Base-by-base conservation (phyloP, 2,888 invertebrate genomes). In the Incurvaria masculella region DNA sequence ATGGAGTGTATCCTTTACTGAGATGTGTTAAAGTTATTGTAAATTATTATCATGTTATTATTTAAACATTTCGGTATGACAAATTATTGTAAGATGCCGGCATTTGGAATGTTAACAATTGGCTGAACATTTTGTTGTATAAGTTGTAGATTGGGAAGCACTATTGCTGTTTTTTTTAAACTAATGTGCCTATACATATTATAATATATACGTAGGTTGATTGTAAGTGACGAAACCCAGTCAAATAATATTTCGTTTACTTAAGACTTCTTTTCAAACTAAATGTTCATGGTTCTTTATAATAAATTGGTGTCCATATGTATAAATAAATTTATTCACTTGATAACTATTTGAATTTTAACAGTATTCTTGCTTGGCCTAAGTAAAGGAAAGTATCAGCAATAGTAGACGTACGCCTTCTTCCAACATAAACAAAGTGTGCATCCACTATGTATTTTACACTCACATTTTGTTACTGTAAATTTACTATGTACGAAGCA, bases 151-250 rank as follows among this genome's bases (percentile, higher is more conserved):
- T 73, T 74, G 67, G 69, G 64, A 68, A 71, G 72, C 73, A 73
- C 71, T 65, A 67, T 71, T 60, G 72, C 71, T 71, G 73, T 66
- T 66, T 72, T 75, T 72, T 68, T 71, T 66, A 71, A 74, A 76
- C 75, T 73, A 69, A 74, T 75, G 76, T 76, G 75, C 76, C 76
- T 76, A 74, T 75, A 73, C 73, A 70, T 73, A 33, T 33, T 14
- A 67, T 73, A 74, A 76, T 74, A 67, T 76, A 73, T 69, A 66
- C 64, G 70, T 74, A 76, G 75, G 72, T 69, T 68, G 71, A 56
- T 67, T 69, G 62, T 70, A 71, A 69, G 69, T 67, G 68, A 72
- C 65, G 64, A 67, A 64, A 63, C 69, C 67, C 64, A 66, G 66
- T 69, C 71, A 33, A n/a, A 33, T 33, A 33, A 33, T 33, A 33